A percentile compares a stretch with the other conserved stretches of the same genome.
phyloP scores from a whole-genome alignment of 2,113 vertebrate species.

The Eclectus roratus region DNA sequence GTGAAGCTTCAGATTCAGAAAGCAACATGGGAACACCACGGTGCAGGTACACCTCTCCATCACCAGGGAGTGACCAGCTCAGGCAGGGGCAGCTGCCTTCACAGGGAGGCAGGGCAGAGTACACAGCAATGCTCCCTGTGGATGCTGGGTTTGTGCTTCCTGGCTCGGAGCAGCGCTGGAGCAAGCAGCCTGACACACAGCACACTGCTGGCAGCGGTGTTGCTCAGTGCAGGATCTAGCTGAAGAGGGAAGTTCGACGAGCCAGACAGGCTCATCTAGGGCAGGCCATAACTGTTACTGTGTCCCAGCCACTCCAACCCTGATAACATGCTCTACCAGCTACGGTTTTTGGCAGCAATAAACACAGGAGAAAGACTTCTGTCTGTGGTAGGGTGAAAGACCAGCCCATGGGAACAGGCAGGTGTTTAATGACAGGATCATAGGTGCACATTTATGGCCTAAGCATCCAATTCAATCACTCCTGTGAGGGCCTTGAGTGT shows the following conservation, averaged over 20 bases:
- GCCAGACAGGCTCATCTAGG: not conserved
- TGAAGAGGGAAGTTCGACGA: not conserved
- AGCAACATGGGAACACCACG: not conserved
- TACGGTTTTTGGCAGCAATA: not conserved
- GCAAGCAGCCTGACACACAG: not conserved
- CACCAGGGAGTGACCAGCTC: not conserved
- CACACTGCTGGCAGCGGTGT: rapidly evolving
- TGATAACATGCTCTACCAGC: not conserved
- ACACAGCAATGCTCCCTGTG: rapidly evolving
- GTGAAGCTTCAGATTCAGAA: not conserved
- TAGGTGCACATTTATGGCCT: rapidly evolving
- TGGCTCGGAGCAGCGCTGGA: rapidly evolving
- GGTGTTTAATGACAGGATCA: not conserved
- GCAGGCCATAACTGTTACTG: not conserved
- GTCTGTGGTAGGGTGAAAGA: not conserved
- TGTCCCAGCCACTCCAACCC: not conserved
- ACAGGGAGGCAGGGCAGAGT: not conserved
- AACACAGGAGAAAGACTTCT: not conserved
- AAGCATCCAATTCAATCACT: rapidly evolving
- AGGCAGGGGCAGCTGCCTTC: not conserved
- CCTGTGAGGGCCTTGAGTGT: rapidly evolving
- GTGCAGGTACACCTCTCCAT: not conserved
- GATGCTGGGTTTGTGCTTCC: not conserved
- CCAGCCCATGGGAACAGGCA: not conserved
- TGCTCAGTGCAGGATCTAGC: rapidly evolving